phyloP scores from a whole-genome alignment of 2,797 vertebrate genomes.

The Oreonectes daqikongensis region DNA sequence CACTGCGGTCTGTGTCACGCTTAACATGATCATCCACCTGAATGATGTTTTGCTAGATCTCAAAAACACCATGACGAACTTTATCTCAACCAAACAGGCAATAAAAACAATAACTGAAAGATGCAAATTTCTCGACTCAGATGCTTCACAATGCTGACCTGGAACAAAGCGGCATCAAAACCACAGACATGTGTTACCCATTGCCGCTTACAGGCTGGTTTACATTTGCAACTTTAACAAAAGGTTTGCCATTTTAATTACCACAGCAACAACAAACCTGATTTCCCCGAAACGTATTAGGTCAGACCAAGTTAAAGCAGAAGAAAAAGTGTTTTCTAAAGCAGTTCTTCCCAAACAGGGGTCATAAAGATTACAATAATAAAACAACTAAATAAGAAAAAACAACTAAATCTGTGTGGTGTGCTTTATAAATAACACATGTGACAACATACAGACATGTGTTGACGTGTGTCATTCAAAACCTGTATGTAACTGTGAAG shows the following conservation, averaged over 20 bases:
- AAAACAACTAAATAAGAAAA: too few relatives aligned
- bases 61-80: constrained; percentile 47
- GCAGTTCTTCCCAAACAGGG: neutral
- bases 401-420: neutral
- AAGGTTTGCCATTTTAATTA: constrained; percentile 41
- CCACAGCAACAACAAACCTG: constrained; percentile 39
- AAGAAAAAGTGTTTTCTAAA: neutral
- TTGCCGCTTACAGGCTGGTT: constrained; percentile 54
- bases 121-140: constrained; percentile 37
- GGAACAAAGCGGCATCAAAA: constrained; percentile 49
- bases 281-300: constrained; percentile 34
- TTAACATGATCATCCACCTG: neutral
- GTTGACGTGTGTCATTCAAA: too few relatives aligned
- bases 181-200: constrained; percentile 56
- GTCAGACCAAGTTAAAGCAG: constrained; percentile 21
- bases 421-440: too few relatives aligned
- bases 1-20: neutral
- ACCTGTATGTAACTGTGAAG: too few relatives aligned
- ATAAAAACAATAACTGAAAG: constrained; percentile 22
- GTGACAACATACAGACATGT: too few relatives aligned
- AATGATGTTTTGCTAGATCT: constrained; percentile 44
- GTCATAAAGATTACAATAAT: too few relatives aligned
- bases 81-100: constrained; percentile 49
- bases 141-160: constrained; percentile 56
- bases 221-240: constrained; percentile 38